Conservation (phyloP, 2,888 invertebrate genomes). For the Crossocerus cetratus region DNA sequence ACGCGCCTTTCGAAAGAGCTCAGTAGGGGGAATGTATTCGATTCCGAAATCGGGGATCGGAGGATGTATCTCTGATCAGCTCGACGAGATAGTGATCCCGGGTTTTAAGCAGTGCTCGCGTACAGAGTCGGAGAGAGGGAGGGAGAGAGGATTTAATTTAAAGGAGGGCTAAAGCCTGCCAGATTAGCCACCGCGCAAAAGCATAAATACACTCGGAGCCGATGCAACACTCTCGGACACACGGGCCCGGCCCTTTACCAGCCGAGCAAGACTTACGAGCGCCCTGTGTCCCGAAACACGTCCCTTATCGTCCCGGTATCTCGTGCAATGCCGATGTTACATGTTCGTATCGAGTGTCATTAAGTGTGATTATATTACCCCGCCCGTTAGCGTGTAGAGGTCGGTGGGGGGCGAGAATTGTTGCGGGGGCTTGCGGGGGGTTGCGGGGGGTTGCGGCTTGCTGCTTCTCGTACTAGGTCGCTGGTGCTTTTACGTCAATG, state of each 20-base stretch:
- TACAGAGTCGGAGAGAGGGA: no score
- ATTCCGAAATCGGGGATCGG: no score
- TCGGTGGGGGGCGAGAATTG: conserved; percentile 29
- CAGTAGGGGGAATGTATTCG: no score
- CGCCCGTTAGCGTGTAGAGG: conserved; percentile 61
- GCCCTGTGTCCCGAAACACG: conserved; percentile 49
- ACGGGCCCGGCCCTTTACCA: conserved; percentile 8
- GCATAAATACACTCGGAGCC: conserved; percentile 36
- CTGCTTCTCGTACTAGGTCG: conserved; percentile 40
- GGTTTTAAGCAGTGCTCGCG: no score
- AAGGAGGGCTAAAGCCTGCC: conserved; percentile 38
- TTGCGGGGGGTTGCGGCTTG: no score
- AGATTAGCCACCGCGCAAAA: conserved; percentile 48
- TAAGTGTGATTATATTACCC: conserved; percentile 72
- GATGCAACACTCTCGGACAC: conserved; percentile 6
- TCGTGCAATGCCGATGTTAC: conserved; percentile 68
- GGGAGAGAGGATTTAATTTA: conserved; percentile 29
- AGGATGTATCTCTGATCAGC: no score
- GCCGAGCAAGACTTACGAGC: conserved; percentile 50
- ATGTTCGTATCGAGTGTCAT: conserved; percentile 70
- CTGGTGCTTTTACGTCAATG: conserved; percentile 62
- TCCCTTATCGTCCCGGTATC: conserved; percentile 65
- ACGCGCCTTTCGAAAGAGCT: no score
- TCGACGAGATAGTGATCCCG: no score
- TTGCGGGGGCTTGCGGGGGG: conserved; percentile 22